phyloP scores from a whole-genome alignment of 2,797 vertebrate species.

The Distichodus sexfasciatus region DNA sequence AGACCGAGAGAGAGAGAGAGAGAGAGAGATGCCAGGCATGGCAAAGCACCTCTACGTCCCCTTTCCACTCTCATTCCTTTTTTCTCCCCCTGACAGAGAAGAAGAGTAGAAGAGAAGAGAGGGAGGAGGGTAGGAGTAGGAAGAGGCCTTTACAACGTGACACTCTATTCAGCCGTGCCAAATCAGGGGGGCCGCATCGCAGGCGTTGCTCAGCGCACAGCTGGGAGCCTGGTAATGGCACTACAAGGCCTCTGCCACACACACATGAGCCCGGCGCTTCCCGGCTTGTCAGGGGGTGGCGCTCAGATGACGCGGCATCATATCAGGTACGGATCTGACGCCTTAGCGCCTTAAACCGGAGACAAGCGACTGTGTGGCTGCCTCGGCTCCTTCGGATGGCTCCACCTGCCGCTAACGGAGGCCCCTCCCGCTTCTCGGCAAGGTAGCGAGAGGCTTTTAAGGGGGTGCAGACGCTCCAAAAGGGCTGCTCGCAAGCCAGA shows the following conservation, averaged over 20 bases:
- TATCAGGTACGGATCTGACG: conserved; percentile 32
- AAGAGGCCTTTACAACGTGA: conserved; percentile 49
- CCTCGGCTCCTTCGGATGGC: conserved; percentile 32
- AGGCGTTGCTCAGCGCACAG: conserved; percentile 32
- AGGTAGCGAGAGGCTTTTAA: conserved; percentile 54
- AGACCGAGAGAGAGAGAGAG: no score
- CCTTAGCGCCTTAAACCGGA: conserved; percentile 19
- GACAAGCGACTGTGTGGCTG: conserved; percentile 9
- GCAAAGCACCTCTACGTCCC: conserved; percentile 49
- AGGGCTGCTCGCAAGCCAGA: conserved; percentile 45
- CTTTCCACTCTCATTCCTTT: conserved; percentile 39
- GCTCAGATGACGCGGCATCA: conserved; percentile 23
- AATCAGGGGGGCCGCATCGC: conserved; percentile 35
- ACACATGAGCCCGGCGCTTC: conserved; percentile 32
- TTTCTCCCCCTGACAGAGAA: conserved; percentile 57
- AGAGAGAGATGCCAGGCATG: conserved; percentile 41
- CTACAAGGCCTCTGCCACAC: conserved; percentile 39
- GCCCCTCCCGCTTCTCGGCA: conserved; percentile 49
- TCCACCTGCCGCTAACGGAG: conserved; percentile 42
- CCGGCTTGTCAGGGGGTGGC: conserved; percentile 35
- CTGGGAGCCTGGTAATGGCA: conserved; percentile 44
- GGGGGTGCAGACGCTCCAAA: conserved; percentile 52
- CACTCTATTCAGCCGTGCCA: conserved; percentile 51
- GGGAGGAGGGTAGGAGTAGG: no score
- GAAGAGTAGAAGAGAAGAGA: conserved; percentile 50